Evolutionary conservation across 2,888 invertebrate genomes (phyloP).

Genomic region (Malthinus seriepunctatus): DNA sequence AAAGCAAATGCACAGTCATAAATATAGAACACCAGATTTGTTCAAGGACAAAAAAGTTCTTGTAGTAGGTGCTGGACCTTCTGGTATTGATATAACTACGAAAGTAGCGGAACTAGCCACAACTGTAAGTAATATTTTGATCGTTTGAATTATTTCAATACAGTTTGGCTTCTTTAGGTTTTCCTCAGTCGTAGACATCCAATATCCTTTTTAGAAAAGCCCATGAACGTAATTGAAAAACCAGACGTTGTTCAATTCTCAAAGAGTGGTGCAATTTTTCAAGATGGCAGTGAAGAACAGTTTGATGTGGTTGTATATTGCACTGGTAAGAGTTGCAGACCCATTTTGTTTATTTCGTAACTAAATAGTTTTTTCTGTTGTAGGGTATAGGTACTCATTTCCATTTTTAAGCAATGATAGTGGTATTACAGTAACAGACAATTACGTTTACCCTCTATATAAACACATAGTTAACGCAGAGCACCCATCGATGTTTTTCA

Average conservation of each 20-base stretch:
- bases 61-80: constrained; percentile 85
- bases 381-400: constrained; percentile 57
- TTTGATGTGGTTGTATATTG: constrained; percentile 71
- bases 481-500: constrained; percentile 78
- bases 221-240: constrained; percentile 57
- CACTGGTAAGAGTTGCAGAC: constrained; percentile 60
- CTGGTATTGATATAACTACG: constrained; percentile 75
- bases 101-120: constrained; percentile 31
- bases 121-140: constrained; percentile 2
- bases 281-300: constrained; percentile 62
- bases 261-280: constrained; percentile 57
- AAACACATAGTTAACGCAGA: constrained; percentile 84
- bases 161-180: constrained; percentile 45
- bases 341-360: neutral
- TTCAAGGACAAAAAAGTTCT: constrained; percentile 72
- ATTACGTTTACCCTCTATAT: constrained; percentile 80
- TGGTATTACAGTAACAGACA: constrained; percentile 69
- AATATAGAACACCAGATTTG: constrained; percentile 72
- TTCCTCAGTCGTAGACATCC: constrained; percentile 39
- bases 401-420: constrained; percentile 63
- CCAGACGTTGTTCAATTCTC: constrained; percentile 59
- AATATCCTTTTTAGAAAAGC: too few relatives aligned
- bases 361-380: constrained; percentile 35
- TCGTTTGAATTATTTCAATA: neutral
- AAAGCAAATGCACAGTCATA: constrained; percentile 73